A percentile compares a stretch with the other conserved stretches of the same genome.
Evolutionary conservation across 2,113 vertebrate genomes (phyloP).

Genomic region (Corvus cornix): DNA sequence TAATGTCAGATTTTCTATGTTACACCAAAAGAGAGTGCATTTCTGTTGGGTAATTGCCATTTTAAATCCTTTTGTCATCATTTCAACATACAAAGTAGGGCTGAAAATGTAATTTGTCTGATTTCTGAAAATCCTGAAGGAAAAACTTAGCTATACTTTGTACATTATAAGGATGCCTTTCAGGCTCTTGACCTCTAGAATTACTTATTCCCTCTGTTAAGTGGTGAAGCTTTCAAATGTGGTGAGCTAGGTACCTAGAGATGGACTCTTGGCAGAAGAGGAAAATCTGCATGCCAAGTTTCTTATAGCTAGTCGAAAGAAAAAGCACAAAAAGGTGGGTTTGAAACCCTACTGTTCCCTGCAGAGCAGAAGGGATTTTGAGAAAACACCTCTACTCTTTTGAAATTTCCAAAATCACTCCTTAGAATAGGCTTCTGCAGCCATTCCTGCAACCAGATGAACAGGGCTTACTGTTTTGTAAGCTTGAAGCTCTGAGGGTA

Average conservation of each 20-base stretch:
- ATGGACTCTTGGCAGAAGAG: background rate
- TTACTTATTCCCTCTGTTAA: background rate
- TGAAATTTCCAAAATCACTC: background rate
- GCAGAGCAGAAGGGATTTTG: background rate
- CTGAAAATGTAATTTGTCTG: background rate
- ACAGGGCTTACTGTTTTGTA: background rate
- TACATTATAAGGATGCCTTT: background rate
- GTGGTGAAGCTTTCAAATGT: background rate
- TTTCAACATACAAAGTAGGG: background rate
- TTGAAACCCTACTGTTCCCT: background rate
- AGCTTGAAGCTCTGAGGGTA: background rate
- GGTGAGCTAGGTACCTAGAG: background rate
- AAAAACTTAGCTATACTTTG: background rate
- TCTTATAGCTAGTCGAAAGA: background rate
- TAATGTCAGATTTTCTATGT: background rate
- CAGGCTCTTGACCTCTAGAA: background rate
- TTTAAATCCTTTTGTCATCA: background rate
- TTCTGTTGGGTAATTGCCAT: background rate
- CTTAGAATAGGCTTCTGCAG: background rate
- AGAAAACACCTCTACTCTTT: background rate
- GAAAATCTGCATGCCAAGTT: background rate
- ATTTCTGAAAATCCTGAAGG: background rate
- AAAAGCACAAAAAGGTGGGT: background rate
- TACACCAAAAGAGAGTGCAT: background rate
- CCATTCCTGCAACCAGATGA: background rate